phyloP scores from a whole-genome alignment of 2,797 vertebrate species.

The Crenichthys baileyi region DNA sequence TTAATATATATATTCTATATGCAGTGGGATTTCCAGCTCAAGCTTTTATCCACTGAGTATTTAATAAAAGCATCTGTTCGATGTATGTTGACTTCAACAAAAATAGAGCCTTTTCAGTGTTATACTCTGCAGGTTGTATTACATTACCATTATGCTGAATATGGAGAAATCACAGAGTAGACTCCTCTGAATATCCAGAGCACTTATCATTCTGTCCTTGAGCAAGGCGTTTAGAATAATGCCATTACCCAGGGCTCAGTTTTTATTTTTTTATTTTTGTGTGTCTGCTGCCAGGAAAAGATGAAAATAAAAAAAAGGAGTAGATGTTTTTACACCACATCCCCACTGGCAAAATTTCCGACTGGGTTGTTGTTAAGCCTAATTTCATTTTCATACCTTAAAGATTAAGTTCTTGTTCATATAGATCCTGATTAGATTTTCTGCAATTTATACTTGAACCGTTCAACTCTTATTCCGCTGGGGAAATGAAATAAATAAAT shows the following conservation, averaged over 20 bases:
- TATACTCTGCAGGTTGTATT: constrained; percentile 4
- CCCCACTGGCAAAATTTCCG: background rate
- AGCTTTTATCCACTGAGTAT: constrained; percentile 1
- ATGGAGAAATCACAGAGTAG: background rate
- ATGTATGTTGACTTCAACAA: constrained; percentile 4
- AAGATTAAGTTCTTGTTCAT: background rate
- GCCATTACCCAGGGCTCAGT: background rate
- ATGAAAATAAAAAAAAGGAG: background rate
- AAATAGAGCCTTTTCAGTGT: background rate
- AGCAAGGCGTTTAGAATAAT: constrained; percentile 5
- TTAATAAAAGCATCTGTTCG: constrained; percentile 5
- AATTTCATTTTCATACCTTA: background rate
- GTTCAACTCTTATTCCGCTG: background rate
- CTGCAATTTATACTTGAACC: background rate
- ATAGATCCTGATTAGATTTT: background rate
- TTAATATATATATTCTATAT: background rate
- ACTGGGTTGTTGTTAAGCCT: background rate
- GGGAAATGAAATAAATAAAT: background rate
- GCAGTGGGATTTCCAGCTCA: background rate
- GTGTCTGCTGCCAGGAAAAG: background rate
- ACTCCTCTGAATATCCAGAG: background rate
- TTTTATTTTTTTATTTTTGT: background rate
- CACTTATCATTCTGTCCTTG: constrained; percentile 8
- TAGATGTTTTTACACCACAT: background rate
- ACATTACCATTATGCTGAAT: constrained; percentile 12